Conservation (phyloP, 2,888 invertebrate genomes). For the Drosophila incognita region DNA sequence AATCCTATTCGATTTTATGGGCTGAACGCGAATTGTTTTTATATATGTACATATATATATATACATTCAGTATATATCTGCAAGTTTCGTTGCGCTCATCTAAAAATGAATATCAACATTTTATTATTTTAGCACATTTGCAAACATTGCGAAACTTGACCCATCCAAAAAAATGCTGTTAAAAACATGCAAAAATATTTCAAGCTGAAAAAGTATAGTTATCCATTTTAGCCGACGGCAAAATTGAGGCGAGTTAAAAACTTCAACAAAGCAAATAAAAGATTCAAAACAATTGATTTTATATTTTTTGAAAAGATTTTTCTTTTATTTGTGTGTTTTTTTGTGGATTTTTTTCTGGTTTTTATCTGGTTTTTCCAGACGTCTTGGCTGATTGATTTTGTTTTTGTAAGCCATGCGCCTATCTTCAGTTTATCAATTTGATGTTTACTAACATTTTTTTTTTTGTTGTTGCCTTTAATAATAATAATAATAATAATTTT, state of each 20-base stretch:
- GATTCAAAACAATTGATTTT: conserved; percentile 35
- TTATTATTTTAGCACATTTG: conserved; percentile 16
- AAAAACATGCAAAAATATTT: conserved; percentile 6
- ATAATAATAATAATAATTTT: conserved; percentile 67
- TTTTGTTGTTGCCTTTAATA: conserved; percentile 51
- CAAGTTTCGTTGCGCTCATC: conserved; percentile 34
- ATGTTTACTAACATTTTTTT: conserved; percentile 69
- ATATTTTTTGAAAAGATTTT: conserved; percentile 79
- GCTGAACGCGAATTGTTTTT: not conserved
- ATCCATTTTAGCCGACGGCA: conserved; percentile 31
- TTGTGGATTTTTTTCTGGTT: conserved; percentile 61
- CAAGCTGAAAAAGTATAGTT: conserved; percentile 6
- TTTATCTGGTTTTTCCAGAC: conserved; percentile 57
- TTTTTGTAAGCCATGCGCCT: conserved; percentile 50
- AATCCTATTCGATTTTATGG: conserved; percentile 26
- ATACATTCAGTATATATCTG: not conserved
- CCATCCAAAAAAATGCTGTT: conserved; percentile 7
- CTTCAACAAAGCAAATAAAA: conserved; percentile 23
- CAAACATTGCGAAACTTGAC: conserved; percentile 14
- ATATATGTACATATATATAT: not conserved
- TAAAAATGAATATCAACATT: conserved; percentile 32
- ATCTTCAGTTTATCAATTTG: conserved; percentile 51
- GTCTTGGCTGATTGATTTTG: conserved; percentile 49
- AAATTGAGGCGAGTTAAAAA: not conserved
- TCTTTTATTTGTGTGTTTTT: conserved; percentile 75